Conservation (phyloP, 92 coral and sea anemone genomes). For the Ricordea florida region DNA sequence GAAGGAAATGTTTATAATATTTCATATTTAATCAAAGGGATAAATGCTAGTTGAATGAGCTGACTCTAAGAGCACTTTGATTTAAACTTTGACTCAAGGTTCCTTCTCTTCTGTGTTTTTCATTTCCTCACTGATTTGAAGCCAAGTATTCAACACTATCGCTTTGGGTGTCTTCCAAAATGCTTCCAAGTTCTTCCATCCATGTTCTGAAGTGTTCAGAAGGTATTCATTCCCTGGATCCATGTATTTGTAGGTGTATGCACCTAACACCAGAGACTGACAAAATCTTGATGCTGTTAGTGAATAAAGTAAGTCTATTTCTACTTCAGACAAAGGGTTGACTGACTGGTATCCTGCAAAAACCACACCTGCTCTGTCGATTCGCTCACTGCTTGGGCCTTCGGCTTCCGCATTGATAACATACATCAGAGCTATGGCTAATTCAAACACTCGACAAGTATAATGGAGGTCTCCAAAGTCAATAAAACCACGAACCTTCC, state of each 20-base stretch:
- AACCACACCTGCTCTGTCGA: conserved; percentile 56
- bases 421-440: conserved; percentile 44
- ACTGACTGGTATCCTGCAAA: conserved; percentile 68
- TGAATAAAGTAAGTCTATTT: conserved; percentile 39
- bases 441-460: conserved; percentile 44
- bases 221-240: conserved; percentile 60
- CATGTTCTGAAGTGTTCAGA: conserved; percentile 18
- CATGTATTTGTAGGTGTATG: not conserved
- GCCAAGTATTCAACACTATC: conserved; percentile 14
- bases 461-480: conserved; percentile 48
- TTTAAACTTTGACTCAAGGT: no score
- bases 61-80: no score
- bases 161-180: conserved; percentile 44
- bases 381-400: not conserved
- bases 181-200: conserved; percentile 52
- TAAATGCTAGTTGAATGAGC: no score
- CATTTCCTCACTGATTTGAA: not conserved
- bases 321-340: conserved; percentile 58
- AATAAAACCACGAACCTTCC: conserved; percentile 22
- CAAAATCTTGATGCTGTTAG: conserved; percentile 59
- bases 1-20: no score
- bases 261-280: conserved; percentile 52
- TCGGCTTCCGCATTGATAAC: not conserved
- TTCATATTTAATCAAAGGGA: no score
- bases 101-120: no score